Evolutionary conservation across 2,797 vertebrate genomes (phyloP).

Genomic region (Rhabdophis nuchalis): DNA sequence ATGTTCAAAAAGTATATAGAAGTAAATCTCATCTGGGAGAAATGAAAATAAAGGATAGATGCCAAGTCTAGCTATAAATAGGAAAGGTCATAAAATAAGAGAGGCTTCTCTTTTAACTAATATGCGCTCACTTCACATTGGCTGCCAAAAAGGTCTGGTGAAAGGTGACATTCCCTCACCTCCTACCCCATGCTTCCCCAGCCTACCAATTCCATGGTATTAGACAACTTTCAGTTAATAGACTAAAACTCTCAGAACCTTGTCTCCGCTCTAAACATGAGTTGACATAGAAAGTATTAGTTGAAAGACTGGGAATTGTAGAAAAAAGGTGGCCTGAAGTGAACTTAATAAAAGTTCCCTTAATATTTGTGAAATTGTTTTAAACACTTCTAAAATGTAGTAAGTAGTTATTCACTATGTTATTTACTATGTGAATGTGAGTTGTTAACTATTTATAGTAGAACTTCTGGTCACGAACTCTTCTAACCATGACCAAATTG

Average conservation of each 20-base stretch:
- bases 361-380: background rate
- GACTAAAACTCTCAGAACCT: background rate
- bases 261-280: background rate
- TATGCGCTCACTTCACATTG: background rate
- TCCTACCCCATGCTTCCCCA: background rate
- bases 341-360: background rate
- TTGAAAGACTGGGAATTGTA: background rate
- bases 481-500: no score
- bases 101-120: background rate
- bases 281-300: background rate
- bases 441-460: background rate
- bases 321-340: background rate
- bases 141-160: background rate
- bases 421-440: background rate
- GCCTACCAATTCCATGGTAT: background rate
- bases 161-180: background rate
- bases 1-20: constrained; percentile 6
- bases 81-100: constrained; percentile 2
- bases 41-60: constrained; percentile 12
- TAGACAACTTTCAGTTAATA: background rate
- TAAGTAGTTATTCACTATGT: background rate
- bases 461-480: no score
- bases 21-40: background rate
- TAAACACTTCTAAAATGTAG: background rate
- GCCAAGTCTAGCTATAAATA: background rate